Evolutionary conservation across 1,140 invertebrate genomes (phyloP).

Genomic region (Orussus abietinus): DNA sequence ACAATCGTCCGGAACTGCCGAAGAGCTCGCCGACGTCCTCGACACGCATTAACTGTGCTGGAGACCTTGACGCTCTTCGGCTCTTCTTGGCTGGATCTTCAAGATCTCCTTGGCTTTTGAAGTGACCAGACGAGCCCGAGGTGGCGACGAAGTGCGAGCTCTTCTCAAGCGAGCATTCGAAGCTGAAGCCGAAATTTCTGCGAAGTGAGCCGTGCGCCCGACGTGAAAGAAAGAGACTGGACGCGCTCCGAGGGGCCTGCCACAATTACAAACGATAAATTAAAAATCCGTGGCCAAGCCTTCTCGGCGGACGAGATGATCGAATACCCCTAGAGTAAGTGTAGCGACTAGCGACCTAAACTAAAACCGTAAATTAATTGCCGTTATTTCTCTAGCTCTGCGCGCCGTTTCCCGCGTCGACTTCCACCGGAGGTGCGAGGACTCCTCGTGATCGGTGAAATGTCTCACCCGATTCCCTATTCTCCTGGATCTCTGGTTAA

Average conservation of each 20-base stretch:
- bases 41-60: too few species aligned
- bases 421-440: too few species aligned
- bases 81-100: too few species aligned
- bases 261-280: too few species aligned
- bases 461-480: not conserved
- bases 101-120: too few species aligned
- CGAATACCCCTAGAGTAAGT: slow-evolving; percentile 48
- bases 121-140: too few species aligned
- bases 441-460: not conserved
- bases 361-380: slow-evolving; percentile 36
- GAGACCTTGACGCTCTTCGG: too few species aligned
- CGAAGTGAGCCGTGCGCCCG: slow-evolving; percentile 33
- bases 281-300: too few species aligned
- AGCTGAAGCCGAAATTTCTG: slow-evolving; percentile 46
- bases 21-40: too few species aligned
- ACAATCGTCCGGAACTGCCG: too few species aligned
- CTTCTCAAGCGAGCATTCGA: slow-evolving; percentile 21
- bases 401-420: slow-evolving; percentile 32
- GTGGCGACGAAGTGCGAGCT: not conserved
- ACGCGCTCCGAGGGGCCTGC: slow-evolving; percentile 48
- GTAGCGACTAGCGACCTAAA: slow-evolving; percentile 39
- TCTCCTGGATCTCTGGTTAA: not conserved
- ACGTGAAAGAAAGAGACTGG: slow-evolving; percentile 41
- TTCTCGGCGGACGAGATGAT: slow-evolving; percentile 51
- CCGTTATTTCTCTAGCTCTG: slow-evolving; percentile 36